Evolutionary conservation across 2,113 vertebrate genomes (phyloP), one percentile per base, ranked within the genome.

Genomic region (Nyctibius bracteatus): DNA sequence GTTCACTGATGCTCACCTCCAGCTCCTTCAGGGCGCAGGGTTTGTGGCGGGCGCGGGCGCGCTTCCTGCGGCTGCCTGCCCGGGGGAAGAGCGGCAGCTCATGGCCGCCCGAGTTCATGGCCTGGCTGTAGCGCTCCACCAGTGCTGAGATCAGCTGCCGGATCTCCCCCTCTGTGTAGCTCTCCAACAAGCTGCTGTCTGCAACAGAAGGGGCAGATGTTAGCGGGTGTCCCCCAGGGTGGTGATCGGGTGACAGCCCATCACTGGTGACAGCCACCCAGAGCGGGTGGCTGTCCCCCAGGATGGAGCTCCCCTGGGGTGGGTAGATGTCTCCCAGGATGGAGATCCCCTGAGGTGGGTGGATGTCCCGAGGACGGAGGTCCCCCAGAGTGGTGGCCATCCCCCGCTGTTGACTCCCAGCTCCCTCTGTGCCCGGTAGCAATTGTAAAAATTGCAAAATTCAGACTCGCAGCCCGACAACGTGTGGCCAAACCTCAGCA

Each of bases 141-240:
- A 99, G 94, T 3, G 98, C 98, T 57, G 96, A 97, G 2, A 99
- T 97, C 88, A 99, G 98, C 81, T 98, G 98, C 67, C 97, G 98
- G 39, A 99, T 96, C 89, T 99, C 99, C 30, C 99, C 98, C 49
- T 99, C 99, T 0, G 99, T 99, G 98, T 99, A 99, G 97, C 99
- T 99, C 98, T 99, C 99, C 92, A 99, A 97, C 97, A 99, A 97
- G 66, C 97, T 97, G 43, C 98, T 98, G 96, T 99, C 99, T 99
- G 95, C 86, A 92, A 92, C 83, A 74, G 71, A 83, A 97, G 41
- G 89, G 68, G 9, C 0, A 0, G 30, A 4, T 0, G 12, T 95
- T 9, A 95, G 72, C 0, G 12, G 15, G 58, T 3, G 54, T 5
- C 14, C 9, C 11, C 23, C 5, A 3, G n/a, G 49, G 24, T 2